phyloP scores from a whole-genome alignment of 2,888 invertebrate species.

The Rhagonycha lutea region DNA sequence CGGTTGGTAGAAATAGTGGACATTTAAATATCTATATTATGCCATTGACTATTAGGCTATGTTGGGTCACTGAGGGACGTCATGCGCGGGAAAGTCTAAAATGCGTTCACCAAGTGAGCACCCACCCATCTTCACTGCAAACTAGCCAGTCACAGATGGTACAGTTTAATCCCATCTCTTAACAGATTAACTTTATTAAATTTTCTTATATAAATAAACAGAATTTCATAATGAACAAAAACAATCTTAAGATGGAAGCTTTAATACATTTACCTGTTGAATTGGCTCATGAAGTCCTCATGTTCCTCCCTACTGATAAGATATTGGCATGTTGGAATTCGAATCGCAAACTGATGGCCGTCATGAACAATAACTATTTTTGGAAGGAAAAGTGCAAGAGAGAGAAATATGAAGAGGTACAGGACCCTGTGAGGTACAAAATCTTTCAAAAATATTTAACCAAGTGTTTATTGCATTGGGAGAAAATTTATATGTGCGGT shows the following conservation, averaged over 20 bases:
- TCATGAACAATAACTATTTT: neutral
- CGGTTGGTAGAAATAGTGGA: too few relatives aligned
- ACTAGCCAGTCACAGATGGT: too few relatives aligned
- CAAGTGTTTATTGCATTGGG: neutral
- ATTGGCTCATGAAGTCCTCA: neutral
- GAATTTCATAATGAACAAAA: too few relatives aligned
- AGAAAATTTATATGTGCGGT: neutral
- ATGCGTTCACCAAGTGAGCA: too few relatives aligned
- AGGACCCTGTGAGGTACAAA: neutral
- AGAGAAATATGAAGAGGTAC: neutral
- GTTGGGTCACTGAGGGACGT: too few relatives aligned
- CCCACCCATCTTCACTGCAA: too few relatives aligned
- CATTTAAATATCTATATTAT: too few relatives aligned
- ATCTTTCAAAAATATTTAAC: neutral
- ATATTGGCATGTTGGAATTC: neutral
- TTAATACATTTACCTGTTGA: neutral
- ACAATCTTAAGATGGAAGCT: neutral
- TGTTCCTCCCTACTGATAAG: neutral
- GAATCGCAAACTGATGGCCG: neutral
- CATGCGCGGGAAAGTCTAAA: too few relatives aligned
- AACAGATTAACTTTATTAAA: too few relatives aligned
- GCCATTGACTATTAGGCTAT: too few relatives aligned
- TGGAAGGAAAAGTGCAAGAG: neutral
- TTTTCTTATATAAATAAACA: too few relatives aligned
- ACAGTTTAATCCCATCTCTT: too few relatives aligned